These are phyloP conservation scores for Cheilosia impressa DNA, from an alignment of 2,888 invertebrate species.

Conservation along the genomic window DNA sequence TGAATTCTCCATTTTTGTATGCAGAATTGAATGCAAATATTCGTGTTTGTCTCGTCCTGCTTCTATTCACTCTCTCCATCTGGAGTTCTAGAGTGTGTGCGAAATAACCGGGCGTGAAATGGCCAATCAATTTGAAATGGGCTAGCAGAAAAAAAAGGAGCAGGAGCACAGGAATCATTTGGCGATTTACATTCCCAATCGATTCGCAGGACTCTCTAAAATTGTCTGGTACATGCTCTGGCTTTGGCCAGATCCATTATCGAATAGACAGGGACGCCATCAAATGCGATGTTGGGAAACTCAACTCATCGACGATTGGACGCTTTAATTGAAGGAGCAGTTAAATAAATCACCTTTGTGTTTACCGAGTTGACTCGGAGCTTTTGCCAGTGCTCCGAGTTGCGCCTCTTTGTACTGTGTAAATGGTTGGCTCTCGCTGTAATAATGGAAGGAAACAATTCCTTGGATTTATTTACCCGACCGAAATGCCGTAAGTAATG, in stretches of 20 bases:
- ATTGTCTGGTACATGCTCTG: constrained; percentile 28
- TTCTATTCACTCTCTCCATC: constrained; percentile 1
- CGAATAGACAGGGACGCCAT: constrained; percentile 2
- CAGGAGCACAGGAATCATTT: not conserved
- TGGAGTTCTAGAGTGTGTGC: constrained; percentile 6
- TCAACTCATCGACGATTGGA: constrained; percentile 44
- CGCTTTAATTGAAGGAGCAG: constrained; percentile 64
- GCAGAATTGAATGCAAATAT: constrained; percentile 67
- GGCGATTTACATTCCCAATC: constrained; percentile 66
- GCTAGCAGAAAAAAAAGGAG: constrained; percentile 18
- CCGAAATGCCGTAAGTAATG: constrained; percentile 51
- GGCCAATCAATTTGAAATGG: constrained; percentile 69
- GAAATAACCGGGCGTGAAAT: constrained; percentile 69
- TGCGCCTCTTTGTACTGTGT: constrained; percentile 4
- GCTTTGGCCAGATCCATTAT: constrained; percentile 54
- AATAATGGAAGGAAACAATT: constrained; percentile 71
- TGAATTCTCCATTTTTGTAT: constrained; percentile 54
- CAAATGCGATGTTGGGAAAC: constrained; percentile 23
- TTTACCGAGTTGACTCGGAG: constrained; percentile 37
- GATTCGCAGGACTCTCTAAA: constrained; percentile 36
- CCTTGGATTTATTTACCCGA: constrained; percentile 64
- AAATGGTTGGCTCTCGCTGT: constrained; percentile 43
- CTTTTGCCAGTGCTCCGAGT: constrained; percentile 17
- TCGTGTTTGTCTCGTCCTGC: constrained; percentile 47
- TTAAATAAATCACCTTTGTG: constrained; percentile 70